These are phyloP conservation scores for Loxodonta africana DNA, from an alignment of 2,113 vertebrate genomes.

Conservation along the genomic window DNA sequence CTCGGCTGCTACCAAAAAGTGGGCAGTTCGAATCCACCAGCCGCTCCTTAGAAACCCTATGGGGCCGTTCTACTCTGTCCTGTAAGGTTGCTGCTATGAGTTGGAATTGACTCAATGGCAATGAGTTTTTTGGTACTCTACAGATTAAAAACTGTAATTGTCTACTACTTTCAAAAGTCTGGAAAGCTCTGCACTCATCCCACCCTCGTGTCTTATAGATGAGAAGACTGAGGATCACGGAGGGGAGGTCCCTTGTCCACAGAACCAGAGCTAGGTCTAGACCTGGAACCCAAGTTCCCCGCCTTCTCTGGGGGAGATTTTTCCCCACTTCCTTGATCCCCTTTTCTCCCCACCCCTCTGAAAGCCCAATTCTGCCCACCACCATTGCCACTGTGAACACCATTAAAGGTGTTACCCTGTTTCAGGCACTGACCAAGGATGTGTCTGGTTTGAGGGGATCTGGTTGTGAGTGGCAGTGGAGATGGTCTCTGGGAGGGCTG, in stretches of 20 bases:
- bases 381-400: background rate
- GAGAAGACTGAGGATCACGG: background rate
- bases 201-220: background rate
- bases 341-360: background rate
- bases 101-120: too few relatives aligned
- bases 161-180: constrained; percentile 25
- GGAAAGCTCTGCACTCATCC: background rate
- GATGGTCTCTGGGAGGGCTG: background rate
- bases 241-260: background rate
- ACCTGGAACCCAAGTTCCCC: background rate
- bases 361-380: background rate
- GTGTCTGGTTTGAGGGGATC: background rate
- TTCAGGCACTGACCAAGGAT: background rate
- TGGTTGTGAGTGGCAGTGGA: background rate
- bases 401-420: background rate
- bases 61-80: too few relatives aligned
- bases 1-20: too few relatives aligned
- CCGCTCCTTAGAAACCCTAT: too few relatives aligned
- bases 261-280: background rate
- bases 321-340: background rate
- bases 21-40: too few relatives aligned
- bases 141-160: constrained; percentile 32
- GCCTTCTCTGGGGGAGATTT: background rate
- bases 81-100: too few relatives aligned
- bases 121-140: background rate